Evolutionary conservation across 2,797 vertebrate species (phyloP).

Genomic region (Tadarida brasiliensis): DNA sequence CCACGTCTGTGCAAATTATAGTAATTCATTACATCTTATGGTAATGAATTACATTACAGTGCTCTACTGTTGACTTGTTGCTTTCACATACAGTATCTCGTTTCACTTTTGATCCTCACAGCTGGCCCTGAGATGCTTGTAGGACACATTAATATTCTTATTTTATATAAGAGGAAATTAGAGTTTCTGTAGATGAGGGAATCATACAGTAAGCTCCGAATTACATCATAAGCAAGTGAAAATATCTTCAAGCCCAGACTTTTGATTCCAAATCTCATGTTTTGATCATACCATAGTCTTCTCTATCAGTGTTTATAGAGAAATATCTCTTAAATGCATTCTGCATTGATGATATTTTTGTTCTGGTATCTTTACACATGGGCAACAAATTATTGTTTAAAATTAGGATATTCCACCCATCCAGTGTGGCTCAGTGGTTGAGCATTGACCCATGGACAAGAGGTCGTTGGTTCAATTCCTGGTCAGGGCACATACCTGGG

Average conservation of each 20-base stretch:
- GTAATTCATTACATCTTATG: neutral
- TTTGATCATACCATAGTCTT: neutral
- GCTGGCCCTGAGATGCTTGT: neutral
- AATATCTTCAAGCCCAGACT: neutral
- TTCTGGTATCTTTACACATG: neutral
- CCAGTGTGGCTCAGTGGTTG: too few relatives aligned
- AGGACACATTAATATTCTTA: neutral
- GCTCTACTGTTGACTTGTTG: neutral
- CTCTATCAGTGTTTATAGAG: neutral
- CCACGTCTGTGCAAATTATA: neutral
- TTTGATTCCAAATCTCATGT: neutral
- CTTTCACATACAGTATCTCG: neutral
- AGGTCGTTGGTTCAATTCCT: too few relatives aligned
- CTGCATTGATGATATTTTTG: neutral
- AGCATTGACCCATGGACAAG: too few relatives aligned
- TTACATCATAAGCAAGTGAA: neutral
- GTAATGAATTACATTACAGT: neutral
- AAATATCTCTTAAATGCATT: neutral
- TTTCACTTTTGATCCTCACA: slow-evolving; percentile 9
- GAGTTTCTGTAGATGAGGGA: neutral
- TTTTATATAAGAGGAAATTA: neutral
- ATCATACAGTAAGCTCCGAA: neutral
- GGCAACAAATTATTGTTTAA: neutral
- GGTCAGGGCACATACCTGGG: too few relatives aligned
- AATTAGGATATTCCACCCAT: neutral